Evolutionary conservation across 2,888 invertebrate genomes (phyloP).

Genomic region (Schizotus pectinicornis): DNA sequence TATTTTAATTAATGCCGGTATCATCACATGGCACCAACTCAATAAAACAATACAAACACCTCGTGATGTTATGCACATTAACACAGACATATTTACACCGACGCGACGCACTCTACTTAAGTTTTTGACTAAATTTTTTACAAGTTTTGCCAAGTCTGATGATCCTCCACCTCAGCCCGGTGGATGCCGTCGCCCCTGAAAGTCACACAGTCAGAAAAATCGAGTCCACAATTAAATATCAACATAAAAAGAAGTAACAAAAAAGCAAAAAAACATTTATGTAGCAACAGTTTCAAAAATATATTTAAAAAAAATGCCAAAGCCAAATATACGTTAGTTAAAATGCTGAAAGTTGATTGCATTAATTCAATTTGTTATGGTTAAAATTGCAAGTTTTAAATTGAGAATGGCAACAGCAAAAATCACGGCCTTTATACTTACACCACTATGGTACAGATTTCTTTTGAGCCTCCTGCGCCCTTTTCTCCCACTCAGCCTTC

Average conservation of each 20-base stretch:
- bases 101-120: conserved; percentile 11
- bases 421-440: conserved; percentile 29
- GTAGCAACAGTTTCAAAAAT: too few relatives aligned
- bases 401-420: conserved; percentile 1
- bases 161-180: neutral
- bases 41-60: conserved; percentile 35
- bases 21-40: conserved; percentile 52
- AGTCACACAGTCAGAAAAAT: conserved; percentile 1
- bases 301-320: conserved; percentile 1
- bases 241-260: neutral
- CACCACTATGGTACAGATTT: conserved; percentile 54
- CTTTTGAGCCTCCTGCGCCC: conserved; percentile 74
- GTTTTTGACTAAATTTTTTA: conserved; percentile 18
- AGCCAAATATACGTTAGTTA: neutral
- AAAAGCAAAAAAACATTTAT: neutral
- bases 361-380: too few relatives aligned
- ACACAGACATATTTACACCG: conserved; percentile 26
- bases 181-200: conserved; percentile 2
- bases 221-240: neutral
- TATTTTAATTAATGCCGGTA: conserved; percentile 48
- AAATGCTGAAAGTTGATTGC: neutral
- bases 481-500: conserved; percentile 78
- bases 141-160: conserved; percentile 12
- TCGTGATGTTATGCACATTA: conserved; percentile 38
- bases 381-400: too few relatives aligned